phyloP scores from a whole-genome alignment of 2,113 vertebrate genomes.

The Ptychochromis oligacanthus region DNA sequence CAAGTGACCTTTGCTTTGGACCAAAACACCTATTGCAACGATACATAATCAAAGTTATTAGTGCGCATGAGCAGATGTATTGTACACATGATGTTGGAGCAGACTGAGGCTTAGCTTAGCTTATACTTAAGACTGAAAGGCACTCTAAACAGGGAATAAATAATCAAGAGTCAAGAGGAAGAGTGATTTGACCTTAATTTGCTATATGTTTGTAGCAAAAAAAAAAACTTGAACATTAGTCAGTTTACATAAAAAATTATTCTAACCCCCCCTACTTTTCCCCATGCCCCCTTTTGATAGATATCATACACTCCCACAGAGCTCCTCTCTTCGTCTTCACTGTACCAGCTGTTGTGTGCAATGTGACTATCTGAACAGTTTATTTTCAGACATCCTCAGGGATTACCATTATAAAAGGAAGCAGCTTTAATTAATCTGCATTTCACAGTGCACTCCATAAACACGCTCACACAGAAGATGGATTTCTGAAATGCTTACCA shows the following conservation, averaged over 20 bases:
- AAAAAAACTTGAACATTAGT: slow-evolving; percentile 24
- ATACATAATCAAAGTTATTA: background rate
- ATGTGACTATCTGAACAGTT: slow-evolving; percentile 46
- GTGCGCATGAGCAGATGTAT: background rate
- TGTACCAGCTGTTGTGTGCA: slow-evolving; percentile 54
- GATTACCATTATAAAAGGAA: slow-evolving; percentile 52
- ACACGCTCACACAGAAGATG: background rate
- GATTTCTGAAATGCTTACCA: slow-evolving; percentile 61
- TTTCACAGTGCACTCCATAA: slow-evolving; percentile 24
- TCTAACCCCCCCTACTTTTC: slow-evolving; percentile 8
- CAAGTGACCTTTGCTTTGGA: background rate
- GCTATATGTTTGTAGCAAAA: slow-evolving; percentile 17
- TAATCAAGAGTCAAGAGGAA: no score
- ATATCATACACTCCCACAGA: slow-evolving; percentile 35
- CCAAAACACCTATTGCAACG: background rate
- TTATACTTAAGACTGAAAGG: no score
- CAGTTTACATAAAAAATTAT: slow-evolving; percentile 22
- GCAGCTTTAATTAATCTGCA: slow-evolving; percentile 40
- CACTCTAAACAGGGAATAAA: no score
- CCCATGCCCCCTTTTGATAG: slow-evolving; percentile 9
- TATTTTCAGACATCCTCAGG: slow-evolving; percentile 58
- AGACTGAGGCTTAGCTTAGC: no score
- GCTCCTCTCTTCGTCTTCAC: slow-evolving; percentile 13
- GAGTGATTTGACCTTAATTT: background rate
- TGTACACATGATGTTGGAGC: background rate